Evolutionary conservation across 2,888 invertebrate species (phyloP).

Genomic region (Oligia fasciuncula): DNA sequence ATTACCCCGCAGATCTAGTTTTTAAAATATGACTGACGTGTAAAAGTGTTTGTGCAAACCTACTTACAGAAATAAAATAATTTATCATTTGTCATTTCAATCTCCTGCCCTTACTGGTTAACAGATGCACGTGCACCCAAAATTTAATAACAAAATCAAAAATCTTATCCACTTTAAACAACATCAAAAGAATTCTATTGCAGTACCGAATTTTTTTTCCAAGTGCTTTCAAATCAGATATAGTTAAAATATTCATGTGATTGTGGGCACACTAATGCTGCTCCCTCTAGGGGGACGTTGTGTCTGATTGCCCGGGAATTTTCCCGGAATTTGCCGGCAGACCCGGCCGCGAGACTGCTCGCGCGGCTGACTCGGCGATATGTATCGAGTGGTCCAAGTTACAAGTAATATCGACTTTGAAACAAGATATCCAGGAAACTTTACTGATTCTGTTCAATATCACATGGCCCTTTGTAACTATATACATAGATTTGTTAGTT

Average conservation of each 20-base stretch:
- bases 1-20: no score
- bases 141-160: neutral
- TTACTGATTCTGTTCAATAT: no score
- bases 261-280: constrained; percentile 67
- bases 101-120: neutral
- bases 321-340: constrained; percentile 70
- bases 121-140: neutral
- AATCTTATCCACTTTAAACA: neutral
- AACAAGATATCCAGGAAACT: neutral
- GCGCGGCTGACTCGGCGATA: constrained; percentile 68
- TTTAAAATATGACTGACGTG: no score
- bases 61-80: neutral
- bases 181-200: constrained; percentile 13
- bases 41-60: no score
- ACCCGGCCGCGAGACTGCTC: constrained; percentile 70
- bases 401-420: constrained; percentile 1
- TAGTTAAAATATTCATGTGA: constrained; percentile 54
- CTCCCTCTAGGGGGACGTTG: constrained; percentile 63
- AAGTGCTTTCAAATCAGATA: constrained; percentile 43
- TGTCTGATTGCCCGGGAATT: constrained; percentile 78
- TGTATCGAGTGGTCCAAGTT: constrained; percentile 42
- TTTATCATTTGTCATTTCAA: neutral
- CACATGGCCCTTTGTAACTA: no score
- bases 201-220: constrained; percentile 36
- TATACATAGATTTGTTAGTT: no score